phyloP scores from a whole-genome alignment of 2,113 vertebrate species.

The Bos taurus region DNA sequence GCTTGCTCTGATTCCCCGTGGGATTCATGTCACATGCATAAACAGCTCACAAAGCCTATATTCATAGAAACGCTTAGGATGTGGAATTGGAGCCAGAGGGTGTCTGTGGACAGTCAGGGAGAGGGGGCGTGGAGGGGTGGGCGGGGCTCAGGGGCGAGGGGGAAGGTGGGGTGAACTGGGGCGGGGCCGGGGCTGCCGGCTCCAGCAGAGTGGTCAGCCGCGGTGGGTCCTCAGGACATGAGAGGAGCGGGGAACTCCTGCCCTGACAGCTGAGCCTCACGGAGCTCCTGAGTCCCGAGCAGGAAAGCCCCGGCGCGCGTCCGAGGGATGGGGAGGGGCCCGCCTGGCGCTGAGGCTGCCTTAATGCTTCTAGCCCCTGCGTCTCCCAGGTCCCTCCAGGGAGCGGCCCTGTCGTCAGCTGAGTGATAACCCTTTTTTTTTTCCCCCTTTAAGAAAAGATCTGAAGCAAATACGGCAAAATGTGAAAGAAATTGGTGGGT shows the following conservation, averaged over 20 bases:
- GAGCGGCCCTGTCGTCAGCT: neutral
- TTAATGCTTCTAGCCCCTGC: neutral
- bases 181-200: neutral
- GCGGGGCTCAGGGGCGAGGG: neutral
- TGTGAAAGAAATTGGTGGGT: neutral
- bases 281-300: neutral
- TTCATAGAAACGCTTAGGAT: conserved; percentile 33
- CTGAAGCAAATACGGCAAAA: neutral
- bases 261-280: neutral
- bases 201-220: neutral
- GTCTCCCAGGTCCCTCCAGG: neutral
- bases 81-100: neutral
- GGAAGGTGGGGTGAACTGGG: accelerated
- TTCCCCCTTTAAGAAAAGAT: neutral
- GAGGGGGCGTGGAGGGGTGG: neutral
- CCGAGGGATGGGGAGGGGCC: neutral
- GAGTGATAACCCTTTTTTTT: neutral
- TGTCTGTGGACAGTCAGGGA: neutral
- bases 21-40: conserved; percentile 9
- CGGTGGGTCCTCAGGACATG: neutral
- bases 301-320: neutral
- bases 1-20: neutral
- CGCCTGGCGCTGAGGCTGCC: neutral
- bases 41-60: conserved; percentile 17
- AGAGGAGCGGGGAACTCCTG: neutral